Percentiles rank a stretch among this genome's conserved stretches.
phyloP scores from a whole-genome alignment of 2,888 invertebrate species.

The Pachydiplax longipennis region DNA sequence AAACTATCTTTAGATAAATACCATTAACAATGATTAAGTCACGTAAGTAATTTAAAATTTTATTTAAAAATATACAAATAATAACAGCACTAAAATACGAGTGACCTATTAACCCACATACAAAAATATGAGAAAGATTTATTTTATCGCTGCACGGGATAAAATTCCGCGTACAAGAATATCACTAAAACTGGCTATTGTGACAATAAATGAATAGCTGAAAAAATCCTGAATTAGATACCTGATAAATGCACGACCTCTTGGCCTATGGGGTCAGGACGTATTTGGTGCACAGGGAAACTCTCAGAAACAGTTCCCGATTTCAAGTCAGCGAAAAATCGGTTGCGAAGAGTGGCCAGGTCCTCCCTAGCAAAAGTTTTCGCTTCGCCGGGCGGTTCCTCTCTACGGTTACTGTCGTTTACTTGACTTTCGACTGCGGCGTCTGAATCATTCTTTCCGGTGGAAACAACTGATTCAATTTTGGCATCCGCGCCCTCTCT shows the following conservation, averaged over 20 bases:
- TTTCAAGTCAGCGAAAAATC: constrained; percentile 80
- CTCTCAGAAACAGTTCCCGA: constrained; percentile 70
- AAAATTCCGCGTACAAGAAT: no score
- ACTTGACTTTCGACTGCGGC: neutral
- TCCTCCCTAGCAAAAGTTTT: constrained; percentile 72
- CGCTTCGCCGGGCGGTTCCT: constrained; percentile 7
- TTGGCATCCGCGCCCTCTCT: neutral
- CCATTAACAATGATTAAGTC: no score
- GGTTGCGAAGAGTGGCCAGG: constrained; percentile 75
- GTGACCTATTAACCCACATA: no score
- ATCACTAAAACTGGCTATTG: no score
- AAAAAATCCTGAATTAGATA: neutral
- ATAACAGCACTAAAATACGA: no score
- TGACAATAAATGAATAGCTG: no score
- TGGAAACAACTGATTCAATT: neutral
- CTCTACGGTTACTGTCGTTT: neutral
- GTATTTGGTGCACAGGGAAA: constrained; percentile 76
- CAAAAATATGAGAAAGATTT: no score
- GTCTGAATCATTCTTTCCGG: constrained; percentile 17
- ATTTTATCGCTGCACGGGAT: no score
- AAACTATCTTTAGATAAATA: no score
- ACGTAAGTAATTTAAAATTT: no score
- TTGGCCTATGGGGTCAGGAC: constrained; percentile 77
- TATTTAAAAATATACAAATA: no score
- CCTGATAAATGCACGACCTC: constrained; percentile 62